Base-by-base conservation (phyloP, 2,797 vertebrate species). In the Fistularia tabacaria region DNA sequence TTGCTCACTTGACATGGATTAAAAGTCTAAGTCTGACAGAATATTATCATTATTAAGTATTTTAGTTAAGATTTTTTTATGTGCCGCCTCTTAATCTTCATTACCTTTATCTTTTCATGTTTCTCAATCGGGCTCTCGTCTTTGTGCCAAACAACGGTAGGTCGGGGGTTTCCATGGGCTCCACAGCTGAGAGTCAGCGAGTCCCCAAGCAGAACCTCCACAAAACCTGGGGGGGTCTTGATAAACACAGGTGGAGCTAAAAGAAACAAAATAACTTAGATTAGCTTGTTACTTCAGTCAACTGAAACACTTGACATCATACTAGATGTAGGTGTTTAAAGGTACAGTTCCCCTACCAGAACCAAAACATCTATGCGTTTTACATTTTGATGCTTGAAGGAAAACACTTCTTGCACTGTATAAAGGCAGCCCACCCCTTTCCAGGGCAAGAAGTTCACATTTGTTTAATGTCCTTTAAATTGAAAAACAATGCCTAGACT, bases 181-280 rank as follows among this genome's bases (percentile, higher is more conserved):
- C 88, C 89, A 60, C 97, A 99, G 69, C 86, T 93, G 51, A 99
- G 92, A 38, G 88, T 91, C 74, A 96, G 74, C 0, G 92, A 64
- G 44, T 94, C 92, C 57, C 79, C 91, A 8, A 94, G 90, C 64
- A 89, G 83, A 56, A 93, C 92, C 78, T 98, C 97, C 55, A 98
- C 84, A 0, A 93, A 90, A 0, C 86, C 84, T 1, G 97, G 94
- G 0, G 95, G 94, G 0, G 88, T 94, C 85, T 93, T 92, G 77
- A 92, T 87, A 65, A 99, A 96, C 45, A 90, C 85, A 39, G 96
- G 97, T 41, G 97, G 94, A 1, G 94, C 97, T 99, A 68, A 1
- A 84, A 77, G 56, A 71, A 52, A 77, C 37, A 63, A 12, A 51
- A 51, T n/a, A 54, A 10, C 25, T 8, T 10, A 14, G 36, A 62